Percentiles rank a stretch among this genome's conserved stretches.
Conservation (phyloP, 2,888 invertebrate species). For the Eustalomyia histrio region DNA sequence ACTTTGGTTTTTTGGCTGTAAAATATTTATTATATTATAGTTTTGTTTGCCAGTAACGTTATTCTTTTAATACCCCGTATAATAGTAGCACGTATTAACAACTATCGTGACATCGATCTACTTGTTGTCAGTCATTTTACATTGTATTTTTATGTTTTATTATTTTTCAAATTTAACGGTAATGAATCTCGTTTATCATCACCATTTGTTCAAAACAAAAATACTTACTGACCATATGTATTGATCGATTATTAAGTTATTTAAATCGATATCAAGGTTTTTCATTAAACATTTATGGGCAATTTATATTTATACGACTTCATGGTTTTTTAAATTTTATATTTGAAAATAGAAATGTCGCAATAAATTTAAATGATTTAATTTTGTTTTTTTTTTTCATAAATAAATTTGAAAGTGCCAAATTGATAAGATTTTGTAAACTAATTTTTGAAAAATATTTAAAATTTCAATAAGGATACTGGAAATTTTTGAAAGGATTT, state of each 20-base stretch:
- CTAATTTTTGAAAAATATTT: too few relatives aligned
- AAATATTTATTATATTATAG: too few relatives aligned
- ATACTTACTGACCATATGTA: neutral
- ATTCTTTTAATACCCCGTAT: constrained; percentile 16
- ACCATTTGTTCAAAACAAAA: neutral
- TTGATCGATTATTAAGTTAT: constrained; percentile 41
- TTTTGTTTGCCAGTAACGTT: neutral
- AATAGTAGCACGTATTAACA: constrained; percentile 49
- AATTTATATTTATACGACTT: constrained; percentile 22
- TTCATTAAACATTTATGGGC: constrained; percentile 16
- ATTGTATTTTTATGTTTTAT: neutral
- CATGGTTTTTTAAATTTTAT: neutral
- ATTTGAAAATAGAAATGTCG: neutral
- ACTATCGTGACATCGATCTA: constrained; percentile 53
- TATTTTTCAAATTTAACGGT: constrained; percentile 10
- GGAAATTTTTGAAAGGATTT: too few relatives aligned
- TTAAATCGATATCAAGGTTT: constrained; percentile 58
- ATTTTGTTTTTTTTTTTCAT: neutral
- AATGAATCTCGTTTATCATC: constrained; percentile 17
- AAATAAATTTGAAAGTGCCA: too few relatives aligned
- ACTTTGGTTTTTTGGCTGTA: too few relatives aligned
- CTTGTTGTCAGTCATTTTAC: constrained; percentile 23
- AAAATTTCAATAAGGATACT: too few relatives aligned
- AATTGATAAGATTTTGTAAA: too few relatives aligned
- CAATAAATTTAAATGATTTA: constrained; percentile 1